Conservation (phyloP, 1,140 invertebrate genomes). For the Cherax destructor region DNA sequence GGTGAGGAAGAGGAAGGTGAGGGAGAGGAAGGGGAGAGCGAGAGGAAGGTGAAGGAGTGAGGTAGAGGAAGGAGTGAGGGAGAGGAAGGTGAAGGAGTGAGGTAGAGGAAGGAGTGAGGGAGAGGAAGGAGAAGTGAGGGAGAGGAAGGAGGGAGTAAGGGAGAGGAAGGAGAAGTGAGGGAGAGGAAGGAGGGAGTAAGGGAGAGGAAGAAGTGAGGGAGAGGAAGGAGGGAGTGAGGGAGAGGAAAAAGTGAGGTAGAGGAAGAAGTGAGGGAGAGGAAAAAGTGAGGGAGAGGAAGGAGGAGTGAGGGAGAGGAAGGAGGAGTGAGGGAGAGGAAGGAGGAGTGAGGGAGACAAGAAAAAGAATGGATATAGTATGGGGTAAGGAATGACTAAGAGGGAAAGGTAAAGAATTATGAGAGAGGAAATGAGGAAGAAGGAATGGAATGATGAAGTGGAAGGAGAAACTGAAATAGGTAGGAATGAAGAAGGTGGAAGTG, state of each 20-base stretch:
- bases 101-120: background rate
- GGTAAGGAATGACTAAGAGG: no score
- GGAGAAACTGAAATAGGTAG: no score
- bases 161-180: background rate
- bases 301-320: no score
- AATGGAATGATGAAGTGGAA: no score
- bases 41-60: background rate
- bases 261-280: no score
- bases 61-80: background rate
- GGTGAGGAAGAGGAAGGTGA: background rate
- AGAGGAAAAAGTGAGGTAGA: background rate
- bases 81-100: background rate
- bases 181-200: background rate
- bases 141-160: background rate
- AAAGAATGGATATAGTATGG: no score
- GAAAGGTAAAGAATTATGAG: no score
- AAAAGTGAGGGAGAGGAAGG: background rate
- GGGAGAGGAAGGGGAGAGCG: background rate
- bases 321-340: background rate
- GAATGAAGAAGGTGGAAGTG: no score
- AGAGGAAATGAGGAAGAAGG: background rate
- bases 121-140: background rate
- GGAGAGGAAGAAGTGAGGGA: background rate
- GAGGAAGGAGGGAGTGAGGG: background rate
- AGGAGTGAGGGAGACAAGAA: background rate